Evolutionary conservation across 1,140 invertebrate genomes (phyloP).

Genomic region (Holotrichia oblita): DNA sequence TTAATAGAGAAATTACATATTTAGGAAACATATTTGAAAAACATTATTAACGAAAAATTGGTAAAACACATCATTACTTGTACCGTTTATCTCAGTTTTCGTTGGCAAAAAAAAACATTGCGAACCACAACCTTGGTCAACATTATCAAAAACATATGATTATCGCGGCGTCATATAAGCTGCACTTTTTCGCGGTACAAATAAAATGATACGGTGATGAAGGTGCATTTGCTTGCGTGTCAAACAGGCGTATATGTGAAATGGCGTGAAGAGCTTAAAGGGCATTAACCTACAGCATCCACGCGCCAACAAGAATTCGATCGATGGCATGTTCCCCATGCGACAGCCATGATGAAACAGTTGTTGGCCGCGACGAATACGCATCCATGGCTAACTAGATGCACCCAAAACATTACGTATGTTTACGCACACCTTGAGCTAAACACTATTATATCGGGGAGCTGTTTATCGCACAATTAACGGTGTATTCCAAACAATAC

Average conservation of each 20-base stretch:
- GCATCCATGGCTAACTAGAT: slow-evolving; percentile 12
- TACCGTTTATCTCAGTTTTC: background rate
- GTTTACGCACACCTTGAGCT: slow-evolving; percentile 31
- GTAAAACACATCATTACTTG: background rate
- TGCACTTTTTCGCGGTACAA: background rate
- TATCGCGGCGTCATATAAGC: background rate
- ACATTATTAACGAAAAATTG: background rate
- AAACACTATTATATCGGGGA: slow-evolving; percentile 6
- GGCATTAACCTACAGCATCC: slow-evolving; percentile 41
- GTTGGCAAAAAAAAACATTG: background rate
- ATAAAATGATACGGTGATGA: background rate
- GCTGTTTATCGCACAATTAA: slow-evolving; percentile 23
- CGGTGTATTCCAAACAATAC: slow-evolving; percentile 13
- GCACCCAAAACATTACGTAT: slow-evolving; percentile 25
- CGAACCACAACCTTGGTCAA: slow-evolving; percentile 2
- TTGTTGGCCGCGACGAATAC: slow-evolving; percentile 19
- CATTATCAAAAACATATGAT: slow-evolving; percentile 20
- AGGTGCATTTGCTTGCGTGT: slow-evolving; percentile 17
- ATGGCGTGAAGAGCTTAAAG: slow-evolving; percentile 43
- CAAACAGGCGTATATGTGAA: slow-evolving; percentile 28
- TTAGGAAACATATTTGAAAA: no score
- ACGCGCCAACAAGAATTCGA: slow-evolving; percentile 43
- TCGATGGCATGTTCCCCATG: slow-evolving; percentile 42
- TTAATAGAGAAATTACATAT: background rate
- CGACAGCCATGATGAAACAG: slow-evolving; percentile 40